A percentile compares a stretch with the other conserved stretches of the same genome.
phyloP scores from a whole-genome alignment of 2,888 invertebrate species.

The Lamproptera curius region DNA sequence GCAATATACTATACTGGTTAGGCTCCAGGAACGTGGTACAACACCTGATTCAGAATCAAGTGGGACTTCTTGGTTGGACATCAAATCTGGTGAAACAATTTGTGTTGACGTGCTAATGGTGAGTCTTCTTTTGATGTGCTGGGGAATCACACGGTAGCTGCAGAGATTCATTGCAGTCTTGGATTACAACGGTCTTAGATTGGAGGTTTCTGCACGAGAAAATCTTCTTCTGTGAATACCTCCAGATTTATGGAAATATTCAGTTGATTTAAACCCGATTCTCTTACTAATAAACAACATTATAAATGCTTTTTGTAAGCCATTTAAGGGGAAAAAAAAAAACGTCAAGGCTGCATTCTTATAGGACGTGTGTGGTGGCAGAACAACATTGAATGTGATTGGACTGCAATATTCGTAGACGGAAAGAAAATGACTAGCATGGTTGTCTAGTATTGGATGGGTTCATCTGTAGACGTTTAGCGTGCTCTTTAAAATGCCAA shows the following conservation, averaged over 20 bases:
- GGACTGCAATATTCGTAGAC: conserved; percentile 31
- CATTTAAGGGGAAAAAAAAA: conserved; percentile 28
- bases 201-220: conserved; percentile 26
- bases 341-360: conserved; percentile 30
- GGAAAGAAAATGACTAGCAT: conserved; percentile 28
- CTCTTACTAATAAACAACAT: conserved; percentile 33
- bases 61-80: conserved; percentile 10
- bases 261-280: conserved; percentile 37
- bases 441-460: conserved; percentile 28
- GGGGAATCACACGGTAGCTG: conserved; percentile 26
- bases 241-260: conserved; percentile 36
- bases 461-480: conserved; percentile 27
- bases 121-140: conserved; percentile 32
- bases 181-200: conserved; percentile 20
- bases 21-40: conserved; percentile 24
- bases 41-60: conserved; percentile 23
- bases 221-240: conserved; percentile 32
- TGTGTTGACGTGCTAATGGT: conserved; percentile 27
- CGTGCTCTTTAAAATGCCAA: conserved; percentile 28
- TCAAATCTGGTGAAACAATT: conserved; percentile 23
- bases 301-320: conserved; percentile 30
- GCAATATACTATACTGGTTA: conserved; percentile 13
- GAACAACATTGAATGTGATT: conserved; percentile 27
- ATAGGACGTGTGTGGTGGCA: conserved; percentile 27
- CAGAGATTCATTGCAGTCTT: too few species aligned